These are phyloP conservation scores for Dynastes hyllus DNA, from an alignment of 2,888 invertebrate genomes.

Conservation along the genomic window DNA sequence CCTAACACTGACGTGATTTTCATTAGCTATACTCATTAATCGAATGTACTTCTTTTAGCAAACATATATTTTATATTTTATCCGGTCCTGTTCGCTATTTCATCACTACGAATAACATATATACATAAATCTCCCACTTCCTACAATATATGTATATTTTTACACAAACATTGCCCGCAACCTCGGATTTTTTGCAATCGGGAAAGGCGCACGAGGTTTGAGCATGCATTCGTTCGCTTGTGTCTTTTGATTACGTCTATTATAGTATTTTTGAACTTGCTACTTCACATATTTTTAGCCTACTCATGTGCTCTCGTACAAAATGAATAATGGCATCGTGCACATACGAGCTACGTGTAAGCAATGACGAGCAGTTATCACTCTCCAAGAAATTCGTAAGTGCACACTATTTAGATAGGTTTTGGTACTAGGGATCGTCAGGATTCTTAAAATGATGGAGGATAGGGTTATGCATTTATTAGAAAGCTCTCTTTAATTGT, in stretches of 20 bases:
- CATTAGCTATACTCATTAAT: too few species aligned
- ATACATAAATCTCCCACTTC: conserved; percentile 7
- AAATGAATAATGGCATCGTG: conserved; percentile 29
- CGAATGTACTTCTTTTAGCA: background rate
- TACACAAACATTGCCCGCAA: conserved; percentile 4
- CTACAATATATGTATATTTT: conserved; percentile 11
- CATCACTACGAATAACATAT: background rate
- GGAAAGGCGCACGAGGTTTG: conserved; percentile 35
- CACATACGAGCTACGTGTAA: background rate
- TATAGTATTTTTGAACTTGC: conserved; percentile 51
- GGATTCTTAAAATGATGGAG: too few species aligned
- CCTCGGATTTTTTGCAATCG: conserved; percentile 31
- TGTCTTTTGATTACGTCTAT: conserved; percentile 43
- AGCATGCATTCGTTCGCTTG: conserved; percentile 17
- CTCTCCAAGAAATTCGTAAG: background rate
- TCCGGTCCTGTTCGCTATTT: background rate
- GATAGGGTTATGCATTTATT: too few species aligned
- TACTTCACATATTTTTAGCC: conserved; percentile 47
- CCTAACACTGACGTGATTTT: too few species aligned
- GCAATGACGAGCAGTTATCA: background rate
- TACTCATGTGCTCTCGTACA: conserved; percentile 17
- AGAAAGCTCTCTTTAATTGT: too few species aligned
- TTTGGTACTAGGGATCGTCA: background rate
- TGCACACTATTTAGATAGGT: background rate
- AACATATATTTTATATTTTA: too few species aligned